Base-by-base conservation (phyloP, 2,888 invertebrate genomes). In the Rugalucina vietnamica region DNA sequence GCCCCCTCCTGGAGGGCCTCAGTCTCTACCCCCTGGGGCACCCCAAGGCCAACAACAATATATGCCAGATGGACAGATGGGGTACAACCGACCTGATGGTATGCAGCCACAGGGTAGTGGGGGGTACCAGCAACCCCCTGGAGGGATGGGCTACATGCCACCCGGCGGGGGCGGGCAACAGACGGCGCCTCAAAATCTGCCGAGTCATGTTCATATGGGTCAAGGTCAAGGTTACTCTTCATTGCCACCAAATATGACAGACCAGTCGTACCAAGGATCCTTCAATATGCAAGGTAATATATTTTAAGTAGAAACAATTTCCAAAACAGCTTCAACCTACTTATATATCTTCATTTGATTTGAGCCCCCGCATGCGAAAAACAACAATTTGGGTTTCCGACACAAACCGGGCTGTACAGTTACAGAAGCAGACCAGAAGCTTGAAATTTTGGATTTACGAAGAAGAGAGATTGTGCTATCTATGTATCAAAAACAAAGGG, bases 241-340 rank as follows among this genome's bases (percentile, higher is more conserved):
- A 57, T 77, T 81, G 74, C 79, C 79, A 27, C 81, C 81, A 69
- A 83, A 79, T 74, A 84, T 89, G 81, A 91, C 90, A 49, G 91
- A 93, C 76, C 85, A 86, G 18, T 84, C 84, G 69, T 79, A 72
- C 18, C 43, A 81, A 80, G 87, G 85, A 39, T 83, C 91, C 78
- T 93, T 88, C 81, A 93, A 91, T 88, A 92, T 93, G 92, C 93
- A 93, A 89, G 90, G 93, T 92, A 82, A 86, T 88, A 65, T 32
- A n/a, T n/a, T n/a, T n/a, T n/a, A n/a, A n/a, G n/a, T n/a, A n/a
- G n/a, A n/a, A n/a, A n/a, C n/a, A n/a, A n/a, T n/a, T n/a, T n/a
- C n/a, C n/a, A n/a, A n/a, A n/a, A n/a, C n/a, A n/a, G n/a, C n/a
- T n/a, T n/a, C n/a, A n/a, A n/a, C n/a, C n/a, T n/a, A n/a, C n/a